These are phyloP conservation scores for Netelia inedita DNA, from an alignment of 2,888 invertebrate genomes.

Conservation along the genomic window DNA sequence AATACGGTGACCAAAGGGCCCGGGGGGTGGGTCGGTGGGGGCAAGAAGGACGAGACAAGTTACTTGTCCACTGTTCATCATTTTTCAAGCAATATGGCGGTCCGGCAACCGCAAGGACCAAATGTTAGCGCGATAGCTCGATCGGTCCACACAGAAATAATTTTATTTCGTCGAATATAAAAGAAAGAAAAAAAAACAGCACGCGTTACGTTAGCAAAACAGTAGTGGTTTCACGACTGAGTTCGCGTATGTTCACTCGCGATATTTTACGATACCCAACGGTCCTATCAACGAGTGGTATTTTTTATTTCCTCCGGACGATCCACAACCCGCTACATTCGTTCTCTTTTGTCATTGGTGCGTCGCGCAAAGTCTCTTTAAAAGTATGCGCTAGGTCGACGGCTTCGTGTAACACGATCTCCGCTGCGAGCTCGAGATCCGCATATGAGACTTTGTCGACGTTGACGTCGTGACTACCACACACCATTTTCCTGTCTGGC, in stretches of 20 bases:
- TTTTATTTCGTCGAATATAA: background rate
- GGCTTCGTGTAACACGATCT: constrained; percentile 77
- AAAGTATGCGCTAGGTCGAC: constrained; percentile 73
- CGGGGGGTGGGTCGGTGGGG: too few relatives aligned
- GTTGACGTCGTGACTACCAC: constrained; percentile 29
- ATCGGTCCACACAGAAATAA: background rate
- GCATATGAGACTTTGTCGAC: constrained; percentile 2
- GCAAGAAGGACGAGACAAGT: constrained; percentile 42
- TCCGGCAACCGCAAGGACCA: background rate
- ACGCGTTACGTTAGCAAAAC: background rate
- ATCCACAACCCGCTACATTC: background rate
- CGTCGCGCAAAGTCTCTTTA: too few relatives aligned
- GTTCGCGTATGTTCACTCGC: background rate
- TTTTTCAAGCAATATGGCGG: constrained; percentile 49
- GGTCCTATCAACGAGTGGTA: background rate
- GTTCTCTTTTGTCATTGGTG: background rate
- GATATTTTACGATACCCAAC: background rate
- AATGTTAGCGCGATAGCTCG: background rate
- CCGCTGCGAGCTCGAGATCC: constrained; percentile 9
- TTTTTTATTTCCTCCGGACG: background rate
- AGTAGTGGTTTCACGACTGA: background rate
- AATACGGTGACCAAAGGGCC: background rate
- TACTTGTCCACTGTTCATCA: constrained; percentile 44
- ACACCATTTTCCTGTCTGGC: background rate
- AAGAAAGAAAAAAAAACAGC: background rate